Base-by-base conservation (phyloP, 2,888 invertebrate genomes). In the Heteromurus nitidus region DNA sequence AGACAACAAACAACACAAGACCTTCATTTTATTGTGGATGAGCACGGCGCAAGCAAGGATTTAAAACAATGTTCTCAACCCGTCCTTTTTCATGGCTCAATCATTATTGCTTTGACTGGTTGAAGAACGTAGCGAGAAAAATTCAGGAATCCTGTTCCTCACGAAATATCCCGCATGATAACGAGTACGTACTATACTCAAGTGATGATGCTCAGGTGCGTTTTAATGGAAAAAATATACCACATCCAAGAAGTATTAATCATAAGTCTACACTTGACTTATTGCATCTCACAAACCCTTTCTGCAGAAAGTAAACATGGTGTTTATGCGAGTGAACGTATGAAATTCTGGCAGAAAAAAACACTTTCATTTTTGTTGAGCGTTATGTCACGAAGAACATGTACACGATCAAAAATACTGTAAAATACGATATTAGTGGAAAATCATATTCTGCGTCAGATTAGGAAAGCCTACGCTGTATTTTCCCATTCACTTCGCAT, bases 201-300 rank as follows among this genome's bases (percentile, higher is more conserved):
- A 13, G 13, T 36, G 7, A 9, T 36, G 36, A 13, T 36, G 13
- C 13, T 36, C 5, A 36, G 36, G 5, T 13, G 5, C 36, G 5
- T 36, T 36, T 36, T 36, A n/a, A n/a, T n/a, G n/a, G n/a, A n/a
- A n/a, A n/a, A n/a, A n/a, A n/a, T 47, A 47, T 47, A n/a, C 47
- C n/a, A n/a, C 47, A 47, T 47, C n/a, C n/a, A n/a, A n/a, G n/a
- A 47, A 47, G 47, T 47, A 76, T 68, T 76, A 76, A 76, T 76
- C 76, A 76, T 60, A 76, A 76, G 60, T 44, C 22, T 20, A 22
- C n/a, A 47, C 31, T 42, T 75, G 74, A 75, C 75, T 67, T 58
- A 47, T 67, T 55, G 44, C 67, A 58, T 67, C 67, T 75, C 68
- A 58, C n/a, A n/a, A n/a, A n/a, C n/a, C n/a, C n/a, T 68, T 67